A percentile compares a stretch with the other conserved stretches of the same genome.
Evolutionary conservation across 2,888 invertebrate species (phyloP).

Genomic region (Megamerina dolium): DNA sequence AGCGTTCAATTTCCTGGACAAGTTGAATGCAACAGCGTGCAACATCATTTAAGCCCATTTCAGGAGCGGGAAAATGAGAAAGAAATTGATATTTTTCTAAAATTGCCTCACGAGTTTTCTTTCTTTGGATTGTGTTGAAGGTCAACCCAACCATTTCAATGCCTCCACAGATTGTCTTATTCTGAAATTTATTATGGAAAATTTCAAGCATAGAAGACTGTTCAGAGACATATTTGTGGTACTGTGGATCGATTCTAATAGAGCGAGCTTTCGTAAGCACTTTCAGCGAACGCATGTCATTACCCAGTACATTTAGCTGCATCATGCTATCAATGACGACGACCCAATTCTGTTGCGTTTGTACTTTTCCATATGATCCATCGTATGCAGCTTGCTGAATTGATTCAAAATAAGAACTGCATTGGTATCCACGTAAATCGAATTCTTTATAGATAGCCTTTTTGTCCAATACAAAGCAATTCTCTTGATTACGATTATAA

Average conservation of each 20-base stretch:
- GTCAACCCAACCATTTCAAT: constrained; percentile 71
- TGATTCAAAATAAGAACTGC: constrained; percentile 43
- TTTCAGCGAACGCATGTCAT: constrained; percentile 63
- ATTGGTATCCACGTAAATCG: constrained; percentile 64
- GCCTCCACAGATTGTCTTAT: constrained; percentile 59
- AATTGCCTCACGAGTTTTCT: constrained; percentile 65
- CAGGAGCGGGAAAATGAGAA: constrained; percentile 52
- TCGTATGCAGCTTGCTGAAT: constrained; percentile 39
- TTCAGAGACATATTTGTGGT: constrained; percentile 52
- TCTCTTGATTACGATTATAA: constrained; percentile 24
- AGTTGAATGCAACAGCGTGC: constrained; percentile 62
- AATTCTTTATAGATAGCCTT: constrained; percentile 67
- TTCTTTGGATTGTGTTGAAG: constrained; percentile 67
- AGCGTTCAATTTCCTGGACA: constrained; percentile 64
- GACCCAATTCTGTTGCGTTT: constrained; percentile 81
- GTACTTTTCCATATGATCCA: constrained; percentile 40
- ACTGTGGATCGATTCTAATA: constrained; percentile 62
- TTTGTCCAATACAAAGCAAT: constrained; percentile 49
- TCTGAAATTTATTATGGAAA: constrained; percentile 31
- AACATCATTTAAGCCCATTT: constrained; percentile 48
- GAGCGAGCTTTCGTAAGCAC: constrained; percentile 71
- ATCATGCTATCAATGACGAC: constrained; percentile 84
- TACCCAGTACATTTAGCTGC: constrained; percentile 69
- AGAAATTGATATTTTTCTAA: constrained; percentile 71
- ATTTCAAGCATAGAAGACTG: constrained; percentile 39